Evolutionary conservation across 2,888 invertebrate species (phyloP).

Genomic region (Euplagia quadripunctaria): DNA sequence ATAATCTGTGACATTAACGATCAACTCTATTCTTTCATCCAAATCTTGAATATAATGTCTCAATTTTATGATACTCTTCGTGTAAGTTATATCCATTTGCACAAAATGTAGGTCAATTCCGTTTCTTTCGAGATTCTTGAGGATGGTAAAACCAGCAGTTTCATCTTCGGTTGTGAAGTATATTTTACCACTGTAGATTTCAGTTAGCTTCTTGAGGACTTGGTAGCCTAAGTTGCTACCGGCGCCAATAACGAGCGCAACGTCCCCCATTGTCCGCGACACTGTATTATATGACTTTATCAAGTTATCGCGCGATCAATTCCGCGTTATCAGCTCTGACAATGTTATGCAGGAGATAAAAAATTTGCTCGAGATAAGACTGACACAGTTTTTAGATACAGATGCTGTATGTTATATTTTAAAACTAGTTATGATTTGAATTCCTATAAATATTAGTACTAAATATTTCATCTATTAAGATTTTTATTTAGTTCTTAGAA

Average conservation of each 20-base stretch:
- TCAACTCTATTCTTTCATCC: constrained; percentile 78
- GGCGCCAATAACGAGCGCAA: constrained; percentile 80
- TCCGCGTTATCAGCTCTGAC: constrained; percentile 72
- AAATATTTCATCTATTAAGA: neutral
- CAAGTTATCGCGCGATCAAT: constrained; percentile 78
- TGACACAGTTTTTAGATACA: constrained; percentile 58
- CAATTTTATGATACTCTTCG: constrained; percentile 77
- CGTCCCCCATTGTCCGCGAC: constrained; percentile 76
- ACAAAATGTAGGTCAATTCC: constrained; percentile 67
- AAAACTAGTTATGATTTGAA: neutral
- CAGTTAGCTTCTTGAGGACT: constrained; percentile 73
- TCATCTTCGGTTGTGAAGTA: constrained; percentile 82
- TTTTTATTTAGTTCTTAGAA: no score
- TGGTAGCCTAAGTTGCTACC: constrained; percentile 81
- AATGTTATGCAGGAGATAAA: constrained; percentile 64
- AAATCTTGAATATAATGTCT: constrained; percentile 80
- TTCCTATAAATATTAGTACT: neutral
- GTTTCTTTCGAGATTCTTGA: constrained; percentile 67
- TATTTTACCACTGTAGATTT: constrained; percentile 74
- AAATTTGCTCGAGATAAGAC: constrained; percentile 47
- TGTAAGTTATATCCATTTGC: constrained; percentile 81
- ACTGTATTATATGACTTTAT: constrained; percentile 65
- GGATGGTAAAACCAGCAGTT: constrained; percentile 71
- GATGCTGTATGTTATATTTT: constrained; percentile 60
- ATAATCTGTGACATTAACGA: constrained; percentile 77